Conservation (phyloP, 2,113 vertebrate genomes). For the Motacilla tschutschensis region DNA sequence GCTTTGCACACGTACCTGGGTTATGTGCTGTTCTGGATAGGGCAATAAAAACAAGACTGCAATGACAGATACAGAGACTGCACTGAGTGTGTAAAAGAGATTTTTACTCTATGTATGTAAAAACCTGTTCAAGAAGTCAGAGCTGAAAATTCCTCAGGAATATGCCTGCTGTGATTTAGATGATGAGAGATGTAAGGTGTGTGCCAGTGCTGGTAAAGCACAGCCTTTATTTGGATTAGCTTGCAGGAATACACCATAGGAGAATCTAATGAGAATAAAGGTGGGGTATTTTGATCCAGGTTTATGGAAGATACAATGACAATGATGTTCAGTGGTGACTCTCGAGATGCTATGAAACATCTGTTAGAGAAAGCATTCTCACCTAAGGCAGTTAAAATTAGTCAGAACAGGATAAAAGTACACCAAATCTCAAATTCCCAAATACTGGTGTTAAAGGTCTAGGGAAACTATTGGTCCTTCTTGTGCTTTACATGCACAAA, state of each 20-base stretch:
- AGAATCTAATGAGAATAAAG: background rate
- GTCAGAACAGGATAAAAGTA: background rate
- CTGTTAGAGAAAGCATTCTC: background rate
- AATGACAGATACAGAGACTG: background rate
- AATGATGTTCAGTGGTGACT: background rate
- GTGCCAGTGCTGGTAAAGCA: background rate
- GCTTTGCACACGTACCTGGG: background rate
- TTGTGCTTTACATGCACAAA: background rate
- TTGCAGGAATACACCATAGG: background rate
- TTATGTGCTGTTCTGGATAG: background rate
- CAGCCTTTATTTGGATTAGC: background rate
- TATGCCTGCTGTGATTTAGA: background rate
- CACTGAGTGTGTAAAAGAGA: background rate
- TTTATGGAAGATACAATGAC: background rate
- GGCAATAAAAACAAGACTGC: background rate
- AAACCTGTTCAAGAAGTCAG: background rate
- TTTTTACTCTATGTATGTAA: background rate
- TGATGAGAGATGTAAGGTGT: background rate
- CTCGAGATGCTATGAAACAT: accelerated
- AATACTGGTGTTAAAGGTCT: background rate
- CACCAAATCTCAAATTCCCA: background rate
- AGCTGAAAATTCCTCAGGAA: background rate
- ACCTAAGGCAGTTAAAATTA: background rate
- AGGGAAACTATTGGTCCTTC: background rate
- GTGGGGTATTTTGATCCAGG: background rate